Conservation (phyloP, 2,797 vertebrate genomes). For the Hypotaenidia okinawae region DNA sequence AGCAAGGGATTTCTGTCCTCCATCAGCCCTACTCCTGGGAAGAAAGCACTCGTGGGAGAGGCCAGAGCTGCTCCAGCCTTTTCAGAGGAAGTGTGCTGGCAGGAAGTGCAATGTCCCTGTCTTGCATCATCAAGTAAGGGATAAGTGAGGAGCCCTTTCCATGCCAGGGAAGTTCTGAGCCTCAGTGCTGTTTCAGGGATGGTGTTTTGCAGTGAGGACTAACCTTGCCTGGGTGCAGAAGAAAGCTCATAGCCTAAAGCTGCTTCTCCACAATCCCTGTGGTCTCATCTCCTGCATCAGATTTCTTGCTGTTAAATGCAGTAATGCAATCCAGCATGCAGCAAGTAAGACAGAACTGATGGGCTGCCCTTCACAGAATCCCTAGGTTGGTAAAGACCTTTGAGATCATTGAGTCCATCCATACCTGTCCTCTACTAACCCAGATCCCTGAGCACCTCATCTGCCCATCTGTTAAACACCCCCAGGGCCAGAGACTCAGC, state of each 20-base stretch:
- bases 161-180: background rate
- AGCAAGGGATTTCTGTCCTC: background rate
- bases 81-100: background rate
- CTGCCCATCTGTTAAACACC: no score
- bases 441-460: no score
- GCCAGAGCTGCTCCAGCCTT: background rate
- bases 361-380: background rate
- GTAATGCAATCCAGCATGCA: background rate
- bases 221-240: background rate
- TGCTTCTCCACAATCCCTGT: background rate
- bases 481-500: no score
- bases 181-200: background rate
- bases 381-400: no score
- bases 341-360: background rate
- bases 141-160: background rate
- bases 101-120: background rate
- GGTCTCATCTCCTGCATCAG: background rate
- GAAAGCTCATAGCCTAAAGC: background rate
- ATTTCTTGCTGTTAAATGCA: background rate
- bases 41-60: background rate
- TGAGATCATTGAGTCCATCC: no score
- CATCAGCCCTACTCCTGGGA: background rate
- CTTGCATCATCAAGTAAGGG: background rate
- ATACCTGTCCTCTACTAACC: no score
- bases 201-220: background rate